Percentiles rank a stretch among this genome's conserved stretches.
Evolutionary conservation across 2,797 vertebrate species (phyloP).

Genomic region (Dendrocincla fuliginosa): DNA sequence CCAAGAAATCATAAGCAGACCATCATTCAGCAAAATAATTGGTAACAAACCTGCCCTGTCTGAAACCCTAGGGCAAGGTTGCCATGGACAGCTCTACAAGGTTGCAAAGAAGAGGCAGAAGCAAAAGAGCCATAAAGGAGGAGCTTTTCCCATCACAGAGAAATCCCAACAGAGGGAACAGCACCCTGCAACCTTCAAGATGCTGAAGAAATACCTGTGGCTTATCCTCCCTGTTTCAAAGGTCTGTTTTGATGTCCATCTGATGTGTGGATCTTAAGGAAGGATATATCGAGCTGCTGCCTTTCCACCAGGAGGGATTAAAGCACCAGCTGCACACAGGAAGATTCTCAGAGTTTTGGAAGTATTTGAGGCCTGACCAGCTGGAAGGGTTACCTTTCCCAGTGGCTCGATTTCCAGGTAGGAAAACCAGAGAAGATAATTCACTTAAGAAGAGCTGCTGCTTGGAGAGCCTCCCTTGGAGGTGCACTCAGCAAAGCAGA

Average conservation of each 20-base stretch:
- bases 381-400: background rate
- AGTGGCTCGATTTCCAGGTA: background rate
- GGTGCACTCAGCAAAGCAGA: background rate
- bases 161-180: background rate
- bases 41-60: background rate
- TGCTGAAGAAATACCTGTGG: background rate
- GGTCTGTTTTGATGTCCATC: background rate
- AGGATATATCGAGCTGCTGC: background rate
- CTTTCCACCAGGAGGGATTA: background rate
- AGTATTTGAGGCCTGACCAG: background rate
- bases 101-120: background rate
- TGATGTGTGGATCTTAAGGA: background rate
- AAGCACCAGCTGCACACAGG: background rate
- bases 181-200: background rate
- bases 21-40: background rate
- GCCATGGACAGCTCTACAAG: background rate
- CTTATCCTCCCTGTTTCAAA: background rate
- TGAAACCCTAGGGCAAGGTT: background rate
- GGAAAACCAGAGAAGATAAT: background rate
- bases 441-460: background rate
- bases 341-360: background rate
- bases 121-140: background rate
- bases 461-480: background rate
- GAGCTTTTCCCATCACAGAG: background rate
- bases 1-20: background rate